A percentile compares a stretch with the other conserved stretches of the same genome.
These are phyloP conservation scores for Pampus argenteus DNA, from an alignment of 2,797 vertebrate genomes.

Conservation along the genomic window DNA sequence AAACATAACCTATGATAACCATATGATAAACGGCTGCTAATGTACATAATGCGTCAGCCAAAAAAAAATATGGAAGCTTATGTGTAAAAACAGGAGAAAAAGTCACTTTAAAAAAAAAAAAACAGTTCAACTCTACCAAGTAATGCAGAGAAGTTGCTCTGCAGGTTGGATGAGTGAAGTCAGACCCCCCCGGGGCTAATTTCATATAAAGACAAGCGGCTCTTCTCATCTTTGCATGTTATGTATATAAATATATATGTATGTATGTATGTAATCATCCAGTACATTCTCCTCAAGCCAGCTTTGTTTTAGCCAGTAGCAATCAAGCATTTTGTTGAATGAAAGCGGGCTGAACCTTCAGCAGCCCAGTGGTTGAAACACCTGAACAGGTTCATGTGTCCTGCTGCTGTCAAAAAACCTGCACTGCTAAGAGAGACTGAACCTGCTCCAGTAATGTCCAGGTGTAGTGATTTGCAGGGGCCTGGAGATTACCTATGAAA, in stretches of 20 bases:
- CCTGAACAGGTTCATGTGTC: conserved; percentile 2
- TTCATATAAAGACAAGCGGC: conserved; percentile 3
- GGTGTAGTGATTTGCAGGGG: not conserved
- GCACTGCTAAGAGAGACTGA: not conserved
- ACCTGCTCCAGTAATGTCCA: too few relatives aligned
- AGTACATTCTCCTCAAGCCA: not conserved
- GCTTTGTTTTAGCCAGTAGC: not conserved
- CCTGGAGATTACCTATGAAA: not conserved
- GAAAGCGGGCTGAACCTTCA: not conserved
- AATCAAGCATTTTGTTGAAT: not conserved
- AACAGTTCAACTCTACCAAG: conserved; percentile 1
- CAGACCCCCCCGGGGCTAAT: conserved; percentile 42
- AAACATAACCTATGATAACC: not conserved
- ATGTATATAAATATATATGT: too few relatives aligned
- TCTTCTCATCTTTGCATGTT: not conserved
- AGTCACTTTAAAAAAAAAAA: too few relatives aligned
- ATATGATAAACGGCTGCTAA: not conserved
- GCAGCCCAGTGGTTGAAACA: not conserved
- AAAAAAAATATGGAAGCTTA: not conserved
- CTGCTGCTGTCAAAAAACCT: conserved; percentile 14
- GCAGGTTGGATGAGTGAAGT: conserved; percentile 49
- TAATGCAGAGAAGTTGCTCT: conserved; percentile 37
- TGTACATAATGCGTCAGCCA: not conserved
- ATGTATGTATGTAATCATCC: not conserved
- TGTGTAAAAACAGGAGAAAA: too few relatives aligned